Conservation (phyloP, 1,140 invertebrate genomes). For the Leptinotarsa lineolata region DNA sequence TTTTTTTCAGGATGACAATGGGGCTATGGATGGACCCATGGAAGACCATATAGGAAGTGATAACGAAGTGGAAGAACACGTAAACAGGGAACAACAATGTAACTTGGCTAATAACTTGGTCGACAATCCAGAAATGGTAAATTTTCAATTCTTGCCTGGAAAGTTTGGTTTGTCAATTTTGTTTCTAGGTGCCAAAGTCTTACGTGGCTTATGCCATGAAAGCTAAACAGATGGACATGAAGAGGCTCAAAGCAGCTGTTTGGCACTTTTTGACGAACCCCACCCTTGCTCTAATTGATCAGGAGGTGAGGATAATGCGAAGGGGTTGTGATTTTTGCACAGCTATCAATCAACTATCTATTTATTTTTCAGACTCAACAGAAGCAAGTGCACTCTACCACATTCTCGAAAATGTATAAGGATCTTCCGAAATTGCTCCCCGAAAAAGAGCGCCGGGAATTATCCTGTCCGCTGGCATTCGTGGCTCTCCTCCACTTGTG, state of each 20-base stretch:
- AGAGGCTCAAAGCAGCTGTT: constrained; percentile 71
- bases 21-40: constrained; percentile 13
- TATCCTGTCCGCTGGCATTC: constrained; percentile 76
- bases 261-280: constrained; percentile 63
- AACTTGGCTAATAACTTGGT: constrained; percentile 55
- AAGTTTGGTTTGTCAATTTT: not conserved
- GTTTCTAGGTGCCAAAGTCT: constrained; percentile 65
- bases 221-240: constrained; percentile 82
- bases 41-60: constrained; percentile 36
- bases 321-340: not conserved
- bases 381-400: constrained; percentile 48
- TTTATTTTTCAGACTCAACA: constrained; percentile 31
- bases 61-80: constrained; percentile 51
- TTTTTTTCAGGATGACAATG: not conserved
- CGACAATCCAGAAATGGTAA: constrained; percentile 59
- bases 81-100: constrained; percentile 39
- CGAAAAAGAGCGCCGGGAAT: constrained; percentile 67
- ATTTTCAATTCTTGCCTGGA: constrained; percentile 17
- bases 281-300: not conserved
- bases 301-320: not conserved
- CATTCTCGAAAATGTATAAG: constrained; percentile 63
- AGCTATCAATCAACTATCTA: not conserved
- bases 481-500: constrained; percentile 78
- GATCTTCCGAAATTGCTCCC: constrained; percentile 65
- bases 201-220: constrained; percentile 74